Base-by-base conservation (phyloP, 2,888 invertebrate genomes). In the Thymelicus acteon region DNA sequence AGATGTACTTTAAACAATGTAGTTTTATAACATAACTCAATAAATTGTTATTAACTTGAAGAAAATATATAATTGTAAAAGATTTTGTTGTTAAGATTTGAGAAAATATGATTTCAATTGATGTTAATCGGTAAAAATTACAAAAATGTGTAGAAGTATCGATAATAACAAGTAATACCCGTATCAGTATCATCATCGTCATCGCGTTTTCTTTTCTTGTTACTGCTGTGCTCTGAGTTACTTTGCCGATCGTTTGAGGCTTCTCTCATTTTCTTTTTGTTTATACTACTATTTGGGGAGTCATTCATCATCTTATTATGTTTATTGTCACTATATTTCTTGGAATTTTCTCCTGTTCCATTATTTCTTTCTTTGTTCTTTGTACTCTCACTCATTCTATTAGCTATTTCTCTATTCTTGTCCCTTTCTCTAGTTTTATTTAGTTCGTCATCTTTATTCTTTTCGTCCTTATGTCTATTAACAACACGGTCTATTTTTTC, bases 401-500 rank as follows among this genome's bases (percentile, higher is more conserved):
- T 54, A n/a, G 44, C 19, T 61, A 60, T 60, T 58, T 72, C 62
- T 47, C 60, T 64, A 44, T 64, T 52, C 60, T 69, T 67, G 47
- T 74, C 71, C 47, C 66, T 62, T 19, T 19, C 54, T 52, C 60
- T 62, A 47, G 58, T 52, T 62, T 61, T 63, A 57, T 67, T 70
- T 64, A 48, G n/a, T 60, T 67, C 58, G 48, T 72, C 74, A 7
- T 76, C 73, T 67, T 72, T 72, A 19, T 77, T 75, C 47, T 81
- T 87, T 68, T 87, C 82, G 54, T 87, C 84, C 39, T 85, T 84
- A 75, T 91, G 92, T 73, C 84, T 78, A 54, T 86, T 79, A 0
- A 93, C 84, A 1, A 93, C 72, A 58, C 83, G 85, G 77, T 94
- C 95, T 57, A 95, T 90, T 80, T 90, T 92, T 19, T 84, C 86